Base-by-base conservation (phyloP, 92 coral and sea anemone species). In the Umimayanthus chanpuru region DNA sequence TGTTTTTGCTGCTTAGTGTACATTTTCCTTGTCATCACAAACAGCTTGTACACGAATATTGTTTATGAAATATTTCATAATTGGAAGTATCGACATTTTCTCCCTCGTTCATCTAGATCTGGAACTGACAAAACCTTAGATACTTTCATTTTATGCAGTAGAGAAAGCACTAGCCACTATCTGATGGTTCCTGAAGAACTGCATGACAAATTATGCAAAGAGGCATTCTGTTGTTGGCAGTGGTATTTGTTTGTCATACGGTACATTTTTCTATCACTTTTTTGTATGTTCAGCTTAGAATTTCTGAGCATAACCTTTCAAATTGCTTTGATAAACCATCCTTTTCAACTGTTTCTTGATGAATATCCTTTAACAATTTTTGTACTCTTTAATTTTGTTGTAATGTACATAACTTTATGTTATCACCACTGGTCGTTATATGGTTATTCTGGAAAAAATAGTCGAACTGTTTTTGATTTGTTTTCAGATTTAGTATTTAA, bases 121-220 rank as follows among this genome's bases (percentile, higher is more conserved):
- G 18, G 39, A 72, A 16, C 6, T 72, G 76, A 10, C 41, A 30
- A 4, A 12, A 11, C 20, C 76, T 29, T 2, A 12, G 76, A 30
- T 72, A 14, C 23, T 72, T 14, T 53, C 58, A 53, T 53, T 53
- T 3, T 18, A 11, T 16, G 14, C 14, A 11, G 11, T 53, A 72
- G 0, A 72, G 8, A 30, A 29, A 72, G 40, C 32, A 30, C 32
- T 0, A 72, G 43, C 12, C 5, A 70, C 36, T 25, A 30, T 72
- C 36, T 72, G 5, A 72, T 72, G 43, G 20, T 72, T 72, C 76
- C 43, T 30, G 76, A 72, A 43, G 76, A 72, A 72, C 23, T 72
- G 40, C 76, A 72, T 72, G 76, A 72, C 41, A 72, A 28, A 72
- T 32, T 72, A 32, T 72, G 76, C 39, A 39, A 72, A 72, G 20